Conservation (phyloP, 1,140 invertebrate genomes). For the Ooceraea biroi region DNA sequence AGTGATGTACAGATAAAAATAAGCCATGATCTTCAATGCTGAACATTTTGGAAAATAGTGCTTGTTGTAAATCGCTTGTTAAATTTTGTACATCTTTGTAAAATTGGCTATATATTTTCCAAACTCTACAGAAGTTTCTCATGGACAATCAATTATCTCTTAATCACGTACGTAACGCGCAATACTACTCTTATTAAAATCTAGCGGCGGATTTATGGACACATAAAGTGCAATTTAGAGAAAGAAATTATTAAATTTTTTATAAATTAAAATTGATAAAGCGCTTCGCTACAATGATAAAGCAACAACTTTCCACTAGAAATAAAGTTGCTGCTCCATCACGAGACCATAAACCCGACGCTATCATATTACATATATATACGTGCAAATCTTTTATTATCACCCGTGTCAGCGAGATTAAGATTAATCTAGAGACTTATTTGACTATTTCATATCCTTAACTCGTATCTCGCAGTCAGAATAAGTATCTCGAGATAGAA, state of each 20-base stretch:
- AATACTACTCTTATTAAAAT: conserved; percentile 24
- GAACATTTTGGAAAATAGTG: background rate
- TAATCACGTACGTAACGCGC: conserved; percentile 1
- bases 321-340: background rate
- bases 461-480: conserved; percentile 8
- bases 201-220: conserved; percentile 41
- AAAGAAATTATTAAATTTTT: too few relatives aligned
- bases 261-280: background rate
- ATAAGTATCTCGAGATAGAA: conserved; percentile 23
- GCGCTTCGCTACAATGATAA: background rate
- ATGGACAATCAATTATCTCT: conserved; percentile 13
- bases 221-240: background rate
- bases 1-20: background rate
- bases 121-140: background rate
- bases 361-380: background rate
- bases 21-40: background rate
- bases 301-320: background rate
- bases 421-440: conserved; percentile 43
- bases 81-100: conserved; percentile 13
- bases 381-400: conserved; percentile 51
- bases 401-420: conserved; percentile 55
- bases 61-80: background rate
- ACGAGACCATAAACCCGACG: conserved; percentile 35
- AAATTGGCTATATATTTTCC: conserved; percentile 5
- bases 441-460: conserved; percentile 1